Evolutionary conservation across 1,140 invertebrate genomes (phyloP), one percentile per base, ranked within the genome.

Genomic region (Rhynchophorus ferrugineus): DNA sequence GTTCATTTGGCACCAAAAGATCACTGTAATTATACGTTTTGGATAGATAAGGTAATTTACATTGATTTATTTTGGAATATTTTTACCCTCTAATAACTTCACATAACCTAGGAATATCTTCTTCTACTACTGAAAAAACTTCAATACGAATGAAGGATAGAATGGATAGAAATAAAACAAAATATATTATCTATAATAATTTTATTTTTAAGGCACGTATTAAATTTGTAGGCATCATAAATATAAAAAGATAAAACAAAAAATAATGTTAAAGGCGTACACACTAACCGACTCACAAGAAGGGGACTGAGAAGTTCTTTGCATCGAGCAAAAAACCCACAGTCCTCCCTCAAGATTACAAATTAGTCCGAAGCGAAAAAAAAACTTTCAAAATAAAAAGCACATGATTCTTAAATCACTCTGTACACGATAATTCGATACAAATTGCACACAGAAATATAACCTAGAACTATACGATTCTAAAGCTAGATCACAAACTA

Each of bases 401-500:
- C 6, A 22, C 17, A 21, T 29, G n/a, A n/a, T n/a, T n/a, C n/a
- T 24, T 44, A n/a, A 14, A 29, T 11, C 11, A 29, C 29, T 29
- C 21, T 29, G 43, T 43, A 43, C 29, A 50, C 18, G 11, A 42
- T 35, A 43, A 35, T n/a, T 33, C 33, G 34, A 42, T 17, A 16
- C 13, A 22, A 44, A 49, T 54, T 46, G 51, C 36, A 54, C 49
- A 35, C 14, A 16, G 19, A 37, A 44, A 35, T 35, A 44, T 33
- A 54, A 34, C 39, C 44, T 35, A 36, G 36, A 35, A 33, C 24
- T 35, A 46, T 14, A 20, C 13, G 39, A 54, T 39, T 14, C 16
- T 39, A 45, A 45, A 13, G 13, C 36, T 51, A 51, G n/a, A 51
- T 51, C 49, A 51, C 49, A 51, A 51, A 51, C 49, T 51, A 51